Base-by-base conservation (phyloP, 2,113 vertebrate species). In the Synchiropus splendidus region DNA sequence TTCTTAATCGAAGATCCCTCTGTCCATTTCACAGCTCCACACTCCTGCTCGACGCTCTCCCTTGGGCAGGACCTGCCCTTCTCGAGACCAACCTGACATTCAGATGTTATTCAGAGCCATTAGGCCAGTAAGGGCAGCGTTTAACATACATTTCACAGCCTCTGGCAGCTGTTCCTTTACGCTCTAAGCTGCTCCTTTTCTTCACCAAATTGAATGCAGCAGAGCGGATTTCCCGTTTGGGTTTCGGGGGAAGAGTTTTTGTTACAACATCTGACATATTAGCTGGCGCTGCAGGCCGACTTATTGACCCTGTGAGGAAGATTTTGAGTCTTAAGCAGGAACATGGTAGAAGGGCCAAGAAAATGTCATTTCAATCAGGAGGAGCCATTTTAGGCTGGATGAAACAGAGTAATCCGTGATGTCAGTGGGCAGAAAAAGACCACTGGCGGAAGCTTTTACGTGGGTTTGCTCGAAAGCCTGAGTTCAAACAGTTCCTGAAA, bases 61-160 rank as follows among this genome's bases (percentile, higher is more conserved):
- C 67, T 47, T 51, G 32, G 60, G 71, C 74, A 33, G 44, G 34
- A 48, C 41, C 54, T 67, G 54, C 54, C 59, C 70, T 77, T 72
- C 60, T 67, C 50, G 30, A 13, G 61, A 64, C 66, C 58, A 64
- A 40, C 8, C 61, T 54, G 55, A 53, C 72, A 69, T 79, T 66
- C 66, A 67, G 47, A 70, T 11, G 47, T 66, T 66, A 73, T 76
- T 79, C 64, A 59, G 48, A 73, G 70, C 62, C 64, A 79, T 77
- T 79, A 74, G 57, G 61, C 55, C 68, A 67, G 33, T 52, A 53
- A 72, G 75, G 78, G 77, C 74, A 76, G 61, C 68, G 73, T 66
- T 76, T 76, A 64, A 51, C 52, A 56, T 67, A 64, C 48, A 76
- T 67, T 68, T 74, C 52, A 70, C 65, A 70, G 76, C 70, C 75